Base-by-base conservation (phyloP, 2,113 vertebrate genomes). In the Enhydra lutris region DNA sequence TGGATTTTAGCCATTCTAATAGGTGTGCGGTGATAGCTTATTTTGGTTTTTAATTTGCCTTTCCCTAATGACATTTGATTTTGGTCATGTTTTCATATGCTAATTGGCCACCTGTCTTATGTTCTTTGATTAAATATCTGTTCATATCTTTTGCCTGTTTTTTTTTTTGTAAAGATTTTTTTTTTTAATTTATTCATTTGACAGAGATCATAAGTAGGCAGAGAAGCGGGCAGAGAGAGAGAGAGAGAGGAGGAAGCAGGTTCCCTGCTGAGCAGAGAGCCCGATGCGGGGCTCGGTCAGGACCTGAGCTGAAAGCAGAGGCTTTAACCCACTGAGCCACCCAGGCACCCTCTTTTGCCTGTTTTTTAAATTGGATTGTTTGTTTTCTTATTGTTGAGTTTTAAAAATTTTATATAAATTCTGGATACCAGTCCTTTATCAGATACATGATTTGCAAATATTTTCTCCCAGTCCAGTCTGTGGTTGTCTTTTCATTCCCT, bases 61-160 rank as follows among this genome's bases (percentile, higher is more conserved):
- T 89, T 89, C 78, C 26, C 45, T 63, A 94, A 89, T 74, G 42
- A 55, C 0, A 34, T 42, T 89, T 42, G 76, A 24, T 73, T 94
- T 94, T 94, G 45, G 73, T 94, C 55, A 50, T 42, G 26, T 95
- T 81, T 95, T 83, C 42, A 26, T 88, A 80, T 83, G 55, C 45
- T 74, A 52, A 74, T 63, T 89, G 81, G 26, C 67, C n/a, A 83
- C 55, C 86, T 89, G 63, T 63, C 65, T 63, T 47, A 2, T 45
- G 14, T 74, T 95, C 55, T 83, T 74, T 63, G 42, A 45, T 83
- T 78, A 89, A 21, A 36, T 82, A n/a, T 74, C 45, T 82, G 78
- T 71, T 89, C 52, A 63, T 89, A 82, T 63, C n/a, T 95, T 47
- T 74, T 74, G 47, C 55, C 78, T 74, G 50, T 47, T 95, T 91